phyloP scores from a whole-genome alignment of 1,140 invertebrate species.

The Drosophila aff. region DNA sequence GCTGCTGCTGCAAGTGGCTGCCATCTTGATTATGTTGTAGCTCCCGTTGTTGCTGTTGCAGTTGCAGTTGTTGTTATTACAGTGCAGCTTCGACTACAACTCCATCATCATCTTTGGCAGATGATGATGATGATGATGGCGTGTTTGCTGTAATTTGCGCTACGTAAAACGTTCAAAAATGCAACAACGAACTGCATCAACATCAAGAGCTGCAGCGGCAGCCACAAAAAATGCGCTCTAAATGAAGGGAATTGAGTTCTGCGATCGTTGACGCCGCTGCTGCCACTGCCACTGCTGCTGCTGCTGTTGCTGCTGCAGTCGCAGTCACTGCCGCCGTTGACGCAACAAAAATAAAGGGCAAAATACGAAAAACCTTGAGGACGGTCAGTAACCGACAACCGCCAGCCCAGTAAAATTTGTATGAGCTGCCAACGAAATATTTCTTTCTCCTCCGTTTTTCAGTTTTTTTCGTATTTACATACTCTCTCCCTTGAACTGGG shows the following conservation, averaged over 20 bases:
- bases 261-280: conserved; percentile 77
- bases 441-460: conserved; percentile 44
- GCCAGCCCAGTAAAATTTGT: conserved; percentile 83
- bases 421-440: conserved; percentile 78
- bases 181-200: conserved; percentile 73
- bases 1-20: conserved; percentile 70
- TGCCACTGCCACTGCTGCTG: neutral
- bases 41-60: conserved; percentile 66
- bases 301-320: conserved; percentile 1
- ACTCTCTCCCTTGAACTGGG: conserved; percentile 24
- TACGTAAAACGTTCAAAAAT: conserved; percentile 84
- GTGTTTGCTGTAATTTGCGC: conserved; percentile 84
- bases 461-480: conserved; percentile 46
- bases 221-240: conserved; percentile 75
- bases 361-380: conserved; percentile 85
- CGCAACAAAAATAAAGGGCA: conserved; percentile 74
- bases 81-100: conserved; percentile 52
- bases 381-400: conserved; percentile 85
- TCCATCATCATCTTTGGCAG: conserved; percentile 39
- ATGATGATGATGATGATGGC: conserved; percentile 74
- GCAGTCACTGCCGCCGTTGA: conserved; percentile 30
- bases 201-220: conserved; percentile 39
- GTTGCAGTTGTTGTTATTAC: conserved; percentile 49
- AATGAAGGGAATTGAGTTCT: conserved; percentile 82
- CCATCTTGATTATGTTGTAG: conserved; percentile 82